Conservation (phyloP, 2,113 vertebrate species). For the Balaeniceps rex region DNA sequence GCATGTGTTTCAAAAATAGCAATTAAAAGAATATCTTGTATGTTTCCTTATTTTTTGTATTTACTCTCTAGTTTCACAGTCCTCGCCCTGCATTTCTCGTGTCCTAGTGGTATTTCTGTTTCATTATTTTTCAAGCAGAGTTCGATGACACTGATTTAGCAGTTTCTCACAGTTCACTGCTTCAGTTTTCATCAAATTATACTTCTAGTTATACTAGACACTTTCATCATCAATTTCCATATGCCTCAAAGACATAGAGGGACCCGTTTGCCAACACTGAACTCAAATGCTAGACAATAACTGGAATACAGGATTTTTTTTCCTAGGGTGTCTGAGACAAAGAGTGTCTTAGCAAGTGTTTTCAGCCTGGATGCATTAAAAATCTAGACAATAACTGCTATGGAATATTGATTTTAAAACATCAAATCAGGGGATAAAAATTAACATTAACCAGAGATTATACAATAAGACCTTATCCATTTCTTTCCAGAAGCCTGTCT, state of each 20-base stretch:
- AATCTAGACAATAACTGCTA: not conserved
- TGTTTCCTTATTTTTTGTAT: constrained; percentile 26
- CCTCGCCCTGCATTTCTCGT: constrained; percentile 6
- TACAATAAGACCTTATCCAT: not conserved
- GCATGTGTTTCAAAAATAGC: constrained; percentile 53
- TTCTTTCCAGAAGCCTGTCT: not conserved
- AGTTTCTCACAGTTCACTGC: constrained; percentile 76
- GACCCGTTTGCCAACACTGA: constrained; percentile 56
- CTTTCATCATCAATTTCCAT: constrained; percentile 75
- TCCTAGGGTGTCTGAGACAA: constrained; percentile 14
- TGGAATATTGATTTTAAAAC: not conserved
- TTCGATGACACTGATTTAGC: constrained; percentile 74
- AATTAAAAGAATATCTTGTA: constrained; percentile 10
- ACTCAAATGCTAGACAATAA: constrained; percentile 50
- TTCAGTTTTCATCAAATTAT: constrained; percentile 76
- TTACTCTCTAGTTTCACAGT: constrained; percentile 48
- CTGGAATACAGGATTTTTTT: constrained; percentile 5
- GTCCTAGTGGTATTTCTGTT: constrained; percentile 60
- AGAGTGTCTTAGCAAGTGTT: not conserved
- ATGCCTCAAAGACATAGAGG: constrained; percentile 68
- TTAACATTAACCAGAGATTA: not conserved
- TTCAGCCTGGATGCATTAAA: not conserved
- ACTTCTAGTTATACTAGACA: constrained; percentile 70
- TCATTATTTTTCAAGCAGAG: constrained; percentile 69
- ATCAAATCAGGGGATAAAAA: not conserved